A percentile compares a stretch with the other conserved stretches of the same genome.
These are phyloP conservation scores for Channallabes apus DNA, from an alignment of 2,797 vertebrate genomes.

Conservation along the genomic window DNA sequence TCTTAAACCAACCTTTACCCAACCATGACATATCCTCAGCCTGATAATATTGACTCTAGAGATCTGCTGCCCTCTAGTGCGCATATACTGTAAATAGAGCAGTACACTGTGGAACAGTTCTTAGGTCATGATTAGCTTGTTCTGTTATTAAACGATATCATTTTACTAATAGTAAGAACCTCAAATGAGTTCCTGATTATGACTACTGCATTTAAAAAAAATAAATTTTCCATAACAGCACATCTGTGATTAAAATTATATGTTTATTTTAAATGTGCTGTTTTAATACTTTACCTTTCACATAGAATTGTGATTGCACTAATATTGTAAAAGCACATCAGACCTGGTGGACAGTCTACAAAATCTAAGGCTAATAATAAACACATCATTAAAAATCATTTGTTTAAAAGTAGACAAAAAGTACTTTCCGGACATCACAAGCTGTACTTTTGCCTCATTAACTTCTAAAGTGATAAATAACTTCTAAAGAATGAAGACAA, in stretches of 20 bases:
- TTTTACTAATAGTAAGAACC: too few species aligned
- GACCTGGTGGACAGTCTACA: not conserved
- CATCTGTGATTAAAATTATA: not conserved
- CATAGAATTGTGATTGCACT: not conserved
- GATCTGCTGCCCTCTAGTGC: conserved; percentile 49
- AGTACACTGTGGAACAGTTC: not conserved
- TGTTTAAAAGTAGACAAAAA: not conserved
- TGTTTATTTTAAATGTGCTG: not conserved
- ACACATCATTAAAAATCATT: not conserved
- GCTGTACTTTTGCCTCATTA: not conserved
- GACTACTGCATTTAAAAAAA: not conserved
- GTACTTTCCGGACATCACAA: not conserved
- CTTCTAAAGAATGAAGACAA: not conserved
- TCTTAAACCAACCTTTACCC: not conserved
- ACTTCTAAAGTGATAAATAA: too few species aligned
- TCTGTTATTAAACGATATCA: not conserved
- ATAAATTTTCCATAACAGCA: not conserved
- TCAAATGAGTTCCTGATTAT: not conserved
- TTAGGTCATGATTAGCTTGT: not conserved
- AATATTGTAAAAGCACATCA: conserved; percentile 14
- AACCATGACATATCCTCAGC: not conserved
- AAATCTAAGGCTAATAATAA: not conserved
- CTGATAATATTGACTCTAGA: not conserved
- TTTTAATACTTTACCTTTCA: not conserved
- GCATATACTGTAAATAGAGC: not conserved